These are phyloP conservation scores for Glaucidium brasilianum DNA, from an alignment of 2,113 vertebrate genomes.

Conservation along the genomic window DNA sequence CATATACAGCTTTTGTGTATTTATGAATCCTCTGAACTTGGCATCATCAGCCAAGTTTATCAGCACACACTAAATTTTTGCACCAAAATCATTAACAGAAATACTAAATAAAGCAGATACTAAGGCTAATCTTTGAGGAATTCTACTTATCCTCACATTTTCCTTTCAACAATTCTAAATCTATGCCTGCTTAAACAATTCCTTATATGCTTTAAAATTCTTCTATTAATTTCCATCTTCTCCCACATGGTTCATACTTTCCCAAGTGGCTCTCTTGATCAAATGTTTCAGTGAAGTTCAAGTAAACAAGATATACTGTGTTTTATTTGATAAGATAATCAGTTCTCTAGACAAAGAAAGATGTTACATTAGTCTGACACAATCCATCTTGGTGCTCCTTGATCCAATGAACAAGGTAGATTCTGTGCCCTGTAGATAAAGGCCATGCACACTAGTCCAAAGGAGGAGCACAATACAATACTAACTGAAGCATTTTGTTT, in stretches of 20 bases:
- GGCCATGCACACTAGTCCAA: not conserved
- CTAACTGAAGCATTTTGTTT: not conserved
- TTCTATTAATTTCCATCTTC: not conserved
- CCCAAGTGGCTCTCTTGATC: not conserved
- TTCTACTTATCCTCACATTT: conserved; percentile 11
- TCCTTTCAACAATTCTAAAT: not conserved
- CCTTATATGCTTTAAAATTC: not conserved
- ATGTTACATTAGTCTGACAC: not conserved
- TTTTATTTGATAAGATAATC: not conserved
- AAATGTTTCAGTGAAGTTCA: not conserved
- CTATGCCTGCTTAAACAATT: not conserved
- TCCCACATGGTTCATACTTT: not conserved
- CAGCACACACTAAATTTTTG: conserved; percentile 36
- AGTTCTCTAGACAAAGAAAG: not conserved
- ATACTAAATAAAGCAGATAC: conserved; percentile 16
- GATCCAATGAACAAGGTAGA: not conserved
- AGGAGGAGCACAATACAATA: not conserved
- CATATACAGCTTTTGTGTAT: conserved; percentile 8
- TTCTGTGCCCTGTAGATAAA: not conserved
- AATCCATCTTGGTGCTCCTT: not conserved
- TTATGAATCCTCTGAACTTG: conserved; percentile 19
- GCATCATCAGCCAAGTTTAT: conserved; percentile 36
- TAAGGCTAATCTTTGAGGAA: conserved; percentile 22
- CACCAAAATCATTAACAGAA: conserved; percentile 36
- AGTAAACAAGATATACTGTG: not conserved